Conservation (phyloP, 2,113 vertebrate species). For the Phrynosoma blainvillii region DNA sequence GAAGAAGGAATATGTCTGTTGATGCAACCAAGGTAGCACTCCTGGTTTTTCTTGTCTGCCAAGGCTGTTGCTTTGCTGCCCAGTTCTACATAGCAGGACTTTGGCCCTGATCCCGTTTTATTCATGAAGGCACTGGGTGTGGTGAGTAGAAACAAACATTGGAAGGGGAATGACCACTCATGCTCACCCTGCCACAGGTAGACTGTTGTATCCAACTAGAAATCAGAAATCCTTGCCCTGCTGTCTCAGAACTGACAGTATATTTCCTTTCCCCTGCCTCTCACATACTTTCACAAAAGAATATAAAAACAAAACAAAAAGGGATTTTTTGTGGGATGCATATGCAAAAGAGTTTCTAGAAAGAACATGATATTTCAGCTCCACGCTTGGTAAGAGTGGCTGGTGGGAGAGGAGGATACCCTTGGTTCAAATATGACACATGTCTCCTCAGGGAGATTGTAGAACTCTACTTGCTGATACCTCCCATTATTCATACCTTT, state of each 20-base stretch:
- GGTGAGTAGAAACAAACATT: neutral
- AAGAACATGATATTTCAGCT: neutral
- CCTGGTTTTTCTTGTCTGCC: neutral
- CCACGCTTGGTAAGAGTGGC: neutral
- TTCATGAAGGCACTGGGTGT: neutral
- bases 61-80: neutral
- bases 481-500: slow-evolving; percentile 22
- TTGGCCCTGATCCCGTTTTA: neutral
- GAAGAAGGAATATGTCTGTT: too few relatives aligned
- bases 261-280: neutral
- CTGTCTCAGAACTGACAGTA: neutral
- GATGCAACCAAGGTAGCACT: neutral
- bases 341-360: neutral
- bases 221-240: neutral
- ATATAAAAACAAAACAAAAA: neutral
- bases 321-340: too few relatives aligned
- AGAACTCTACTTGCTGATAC: slow-evolving; percentile 4
- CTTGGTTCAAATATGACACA: slow-evolving; percentile 18
- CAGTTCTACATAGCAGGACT: neutral
- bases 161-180: neutral
- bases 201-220: neutral
- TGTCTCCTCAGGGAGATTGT: slow-evolving; percentile 20
- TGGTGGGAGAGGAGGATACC: slow-evolving; percentile 2
- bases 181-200: neutral
- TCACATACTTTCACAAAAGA: neutral